Evolutionary conservation across 2,888 invertebrate species (phyloP), one percentile per base, ranked within the genome.

Genomic region (Cepaea hortensis): DNA sequence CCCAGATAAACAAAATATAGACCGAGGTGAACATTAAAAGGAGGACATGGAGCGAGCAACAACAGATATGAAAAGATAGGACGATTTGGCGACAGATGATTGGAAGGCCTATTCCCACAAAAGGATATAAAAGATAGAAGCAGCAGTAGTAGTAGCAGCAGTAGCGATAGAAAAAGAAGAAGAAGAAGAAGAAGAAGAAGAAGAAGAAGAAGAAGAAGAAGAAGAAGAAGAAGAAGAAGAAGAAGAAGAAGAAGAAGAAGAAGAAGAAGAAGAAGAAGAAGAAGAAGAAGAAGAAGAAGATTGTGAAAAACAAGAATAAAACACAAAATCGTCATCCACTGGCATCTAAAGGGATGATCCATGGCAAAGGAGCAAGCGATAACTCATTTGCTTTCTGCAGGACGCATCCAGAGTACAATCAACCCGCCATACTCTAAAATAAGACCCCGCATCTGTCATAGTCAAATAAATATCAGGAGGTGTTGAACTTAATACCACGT

Each of bases 181-280:
- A 70, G 70, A 70, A 4, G 70, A 70, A 70, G 70, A 70, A 70
- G 20, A 11, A 70, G 70, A 18, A 70, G 70, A 70, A 70, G 70
- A 70, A 70, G 70, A 18, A 70, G 70, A 70, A 70, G 70, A 70
- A 70, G 70, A n/a, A 70, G 70, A n/a, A 70, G 70, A n/a, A 70
- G 70, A 35, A 35, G 35, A 35, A 35, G 35, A 35, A 35, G 35
- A 35, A 35, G 35, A 35, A 35, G 35, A 35, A 35, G 35, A 35
- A 35, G 77, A 68, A 61, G 48, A 50, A 18, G 35, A 77, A 65
- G 76, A 23, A 46, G 62, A 50, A 13, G 77, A 77, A 46, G 62
- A 77, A 46, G 77, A 62, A 50, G 77, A 62, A 50, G 65, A 65
- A 68, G 77, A 62, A 75, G 61, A 35, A 68, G 81, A 81, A 55